These are phyloP conservation scores for Enteromius viviparus DNA, from an alignment of 2,797 vertebrate genomes.

Conservation along the genomic window DNA sequence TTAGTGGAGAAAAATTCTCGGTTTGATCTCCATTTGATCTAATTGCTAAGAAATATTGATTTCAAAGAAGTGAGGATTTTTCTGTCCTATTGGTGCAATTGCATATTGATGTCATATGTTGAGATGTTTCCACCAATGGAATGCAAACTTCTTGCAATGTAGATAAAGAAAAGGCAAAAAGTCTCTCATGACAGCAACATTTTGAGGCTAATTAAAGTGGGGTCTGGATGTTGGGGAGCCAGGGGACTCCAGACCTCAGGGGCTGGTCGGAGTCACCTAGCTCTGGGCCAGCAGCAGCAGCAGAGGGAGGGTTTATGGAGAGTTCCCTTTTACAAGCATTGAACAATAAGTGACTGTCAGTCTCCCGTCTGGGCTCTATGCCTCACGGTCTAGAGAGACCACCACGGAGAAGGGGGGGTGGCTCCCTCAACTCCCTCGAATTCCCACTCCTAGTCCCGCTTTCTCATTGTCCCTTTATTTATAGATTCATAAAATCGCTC, in stretches of 20 bases:
- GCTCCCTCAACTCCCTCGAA: constrained; percentile 38
- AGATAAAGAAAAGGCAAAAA: not conserved
- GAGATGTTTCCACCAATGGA: not conserved
- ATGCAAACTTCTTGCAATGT: not conserved
- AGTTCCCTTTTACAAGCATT: constrained; percentile 62
- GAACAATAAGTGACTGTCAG: constrained; percentile 68
- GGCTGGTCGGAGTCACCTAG: constrained; percentile 19
- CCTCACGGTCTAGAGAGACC: constrained; percentile 46
- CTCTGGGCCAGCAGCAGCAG: constrained; percentile 52
- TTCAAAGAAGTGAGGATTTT: not conserved
- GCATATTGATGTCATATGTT: not conserved
- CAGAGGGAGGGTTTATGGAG: constrained; percentile 54
- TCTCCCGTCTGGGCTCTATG: constrained; percentile 54
- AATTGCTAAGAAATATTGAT: not conserved
- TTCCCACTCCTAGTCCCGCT: constrained; percentile 50
- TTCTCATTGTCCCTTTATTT: constrained; percentile 62
- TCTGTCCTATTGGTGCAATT: not conserved
- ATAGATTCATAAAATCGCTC: constrained; percentile 60
- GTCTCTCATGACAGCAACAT: not conserved
- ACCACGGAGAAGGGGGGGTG: constrained; percentile 40
- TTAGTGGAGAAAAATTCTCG: not conserved
- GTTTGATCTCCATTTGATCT: not conserved
- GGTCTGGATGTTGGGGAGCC: not conserved
- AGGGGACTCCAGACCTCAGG: constrained; percentile 17
- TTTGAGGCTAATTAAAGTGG: constrained; percentile 12